Evolutionary conservation across 2,113 vertebrate species (phyloP), one percentile per base, ranked within the genome.

Genomic region (Zosterops japonicus): DNA sequence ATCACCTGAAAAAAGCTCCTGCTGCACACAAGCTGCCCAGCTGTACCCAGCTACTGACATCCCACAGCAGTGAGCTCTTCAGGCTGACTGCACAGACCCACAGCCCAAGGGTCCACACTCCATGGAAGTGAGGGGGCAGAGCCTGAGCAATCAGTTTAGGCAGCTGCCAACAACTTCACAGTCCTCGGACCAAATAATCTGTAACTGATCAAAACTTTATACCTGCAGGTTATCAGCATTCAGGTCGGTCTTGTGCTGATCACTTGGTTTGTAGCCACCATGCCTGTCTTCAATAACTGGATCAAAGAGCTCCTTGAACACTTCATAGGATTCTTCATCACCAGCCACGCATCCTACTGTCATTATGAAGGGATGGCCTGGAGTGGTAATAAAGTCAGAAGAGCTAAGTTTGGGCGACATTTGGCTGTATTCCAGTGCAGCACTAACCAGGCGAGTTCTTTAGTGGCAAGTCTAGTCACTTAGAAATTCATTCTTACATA

Each of bases 361-460:
- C 99, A 99, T 98, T 96, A 99, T 99, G 97, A 97, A 99, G 50
- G 99, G 99, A 92, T 99, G 99, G 57, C 99, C 99, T 99, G 65
- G 57, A 97, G 90, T 88, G 77, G 96, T 71, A 90, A 94, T 82
- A 84, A 93, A 94, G 74, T 87, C 89, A 91, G 41, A 95, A 97
- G 42, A 91, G 42, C 86, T 90, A 89, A 94, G 74, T 95, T 78
- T 85, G 70, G 79, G 49, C 52, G 64, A 74, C 14, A 12, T 71
- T 87, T 93, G 68, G 74, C 83, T 56, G 46, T 60, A 70, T 22
- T 95, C 77, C 94, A 88, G 46, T 1, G 1, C 36, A 96, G 47
- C 86, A 94, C 93, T 89, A 94, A 78, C 89, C 96, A 83, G 83
- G 41, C 94, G 89, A 95, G 83, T 95, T 95, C 88, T 90, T 83